Evolutionary conservation across 2,113 vertebrate genomes (phyloP).

Genomic region (Stegastes partitus): DNA sequence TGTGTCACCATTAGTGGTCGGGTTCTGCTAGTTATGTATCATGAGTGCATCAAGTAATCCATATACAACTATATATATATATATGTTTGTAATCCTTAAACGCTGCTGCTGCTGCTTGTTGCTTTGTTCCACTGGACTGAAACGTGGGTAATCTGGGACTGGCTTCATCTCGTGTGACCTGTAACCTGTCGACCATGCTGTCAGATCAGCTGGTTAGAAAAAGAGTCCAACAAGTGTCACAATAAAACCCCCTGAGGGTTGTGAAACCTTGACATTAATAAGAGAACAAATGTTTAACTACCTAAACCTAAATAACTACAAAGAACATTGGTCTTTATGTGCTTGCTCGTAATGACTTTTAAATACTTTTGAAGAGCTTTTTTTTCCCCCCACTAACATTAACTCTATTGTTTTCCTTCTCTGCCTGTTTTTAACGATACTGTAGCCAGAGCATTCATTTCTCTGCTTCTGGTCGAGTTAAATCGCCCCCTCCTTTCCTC

Average conservation of each 20-base stretch:
- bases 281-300: slow-evolving; percentile 13
- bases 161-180: slow-evolving; percentile 35
- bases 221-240: neutral
- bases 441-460: slow-evolving; percentile 17
- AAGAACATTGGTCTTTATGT: neutral
- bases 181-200: slow-evolving; percentile 35
- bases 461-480: slow-evolving; percentile 23
- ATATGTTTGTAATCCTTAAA: slow-evolving; percentile 1
- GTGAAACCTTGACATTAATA: neutral
- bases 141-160: slow-evolving; percentile 42
- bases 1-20: neutral
- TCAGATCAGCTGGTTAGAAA: slow-evolving; percentile 29
- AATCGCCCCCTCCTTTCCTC: slow-evolving; percentile 15
- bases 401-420: slow-evolving; percentile 16
- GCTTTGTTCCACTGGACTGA: slow-evolving; percentile 54
- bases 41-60: no score
- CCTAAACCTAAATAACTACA: neutral
- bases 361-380: slow-evolving; percentile 12
- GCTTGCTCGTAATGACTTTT: slow-evolving; percentile 27
- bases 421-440: slow-evolving; percentile 24
- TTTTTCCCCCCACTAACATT: slow-evolving; percentile 31
- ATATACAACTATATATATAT: neutral
- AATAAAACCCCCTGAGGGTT: neutral
- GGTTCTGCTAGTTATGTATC: no score
- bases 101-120: slow-evolving; percentile 48